Base-by-base conservation (phyloP, 2,888 invertebrate genomes). In the Xanthia togata region DNA sequence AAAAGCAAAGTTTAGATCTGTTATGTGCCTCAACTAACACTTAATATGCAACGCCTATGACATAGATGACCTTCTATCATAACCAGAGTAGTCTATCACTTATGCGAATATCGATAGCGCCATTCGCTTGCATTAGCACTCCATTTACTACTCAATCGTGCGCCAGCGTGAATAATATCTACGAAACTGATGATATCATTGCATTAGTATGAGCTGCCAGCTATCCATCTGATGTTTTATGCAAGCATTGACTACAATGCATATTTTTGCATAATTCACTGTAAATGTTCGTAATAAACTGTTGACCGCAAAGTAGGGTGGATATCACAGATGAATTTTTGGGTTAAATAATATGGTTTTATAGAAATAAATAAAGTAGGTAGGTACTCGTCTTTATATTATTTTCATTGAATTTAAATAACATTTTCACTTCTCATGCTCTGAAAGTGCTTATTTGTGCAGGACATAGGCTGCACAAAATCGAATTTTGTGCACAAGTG, bases 261-360 rank as follows among this genome's bases (percentile, higher is more conserved):
- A 88, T 88, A 88, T 81, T 84, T 88, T 88, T 87, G 78, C 87
- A 88, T 88, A 88, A 83, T 85, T 87, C 79, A 64, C 77, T 75
- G 73, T 80, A 78, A 84, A 84, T 82, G 78, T 79, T 81, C 70
- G 55, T 73, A 63, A 80, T 82, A 81, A 85, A 83, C 67, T 71
- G 67, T 65, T 76, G 73, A 81, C 81, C 79, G 78, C 81, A 70
- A 26, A 64, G 64, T 68, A 75, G 78, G 72, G 76, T 77, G 80
- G 11, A 44, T 47, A 71, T 72, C 47, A 74, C 44, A 8, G 26
- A 2, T 14, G 12, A 1, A 20, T 31, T 31, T 62, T 62, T 53
- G 4, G 35, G 20, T 31, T 0, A n/a, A 26, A 53, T n/a, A 17
- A 26, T 20, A 26, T 31, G 26, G 6, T 59, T 31, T 59, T 57